These are phyloP conservation scores for Hermetia illucens DNA, from an alignment of 1,140 invertebrate genomes.

Conservation along the genomic window DNA sequence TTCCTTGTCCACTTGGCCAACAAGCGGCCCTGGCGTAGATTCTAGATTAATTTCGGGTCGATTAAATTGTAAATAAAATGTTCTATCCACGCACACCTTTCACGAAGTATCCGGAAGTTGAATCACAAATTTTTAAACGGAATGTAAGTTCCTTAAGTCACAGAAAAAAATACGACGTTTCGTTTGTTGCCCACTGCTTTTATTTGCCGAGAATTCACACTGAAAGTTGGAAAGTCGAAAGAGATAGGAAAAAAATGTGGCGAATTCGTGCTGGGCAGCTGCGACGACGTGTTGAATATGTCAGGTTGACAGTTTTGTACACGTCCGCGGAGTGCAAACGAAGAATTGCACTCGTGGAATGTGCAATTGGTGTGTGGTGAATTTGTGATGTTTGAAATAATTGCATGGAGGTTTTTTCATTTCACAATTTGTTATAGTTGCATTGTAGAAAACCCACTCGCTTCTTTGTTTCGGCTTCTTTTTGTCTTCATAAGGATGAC, in stretches of 20 bases:
- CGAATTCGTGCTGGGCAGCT: not conserved
- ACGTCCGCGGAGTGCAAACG: not conserved
- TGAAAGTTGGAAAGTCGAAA: not conserved
- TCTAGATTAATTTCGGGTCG: conserved; percentile 4
- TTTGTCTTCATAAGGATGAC: too few relatives aligned
- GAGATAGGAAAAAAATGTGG: not conserved
- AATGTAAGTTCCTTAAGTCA: conserved; percentile 21
- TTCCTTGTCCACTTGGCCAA: too few relatives aligned
- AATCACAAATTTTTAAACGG: conserved; percentile 20
- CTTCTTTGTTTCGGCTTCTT: too few relatives aligned
- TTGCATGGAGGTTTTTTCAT: too few relatives aligned
- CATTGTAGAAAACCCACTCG: too few relatives aligned
- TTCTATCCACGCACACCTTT: conserved; percentile 26
- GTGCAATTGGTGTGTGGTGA: not conserved
- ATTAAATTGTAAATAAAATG: conserved; percentile 11
- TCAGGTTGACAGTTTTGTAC: not conserved
- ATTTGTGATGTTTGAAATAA: not conserved
- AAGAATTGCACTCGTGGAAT: not conserved
- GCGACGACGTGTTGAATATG: not conserved
- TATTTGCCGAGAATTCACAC: not conserved
- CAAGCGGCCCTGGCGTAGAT: conserved; percentile 13
- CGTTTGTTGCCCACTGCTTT: not conserved
- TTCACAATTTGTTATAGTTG: too few relatives aligned
- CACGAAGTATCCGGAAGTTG: conserved; percentile 15
- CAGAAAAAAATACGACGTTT: too few relatives aligned